Base-by-base conservation (phyloP, 2,888 invertebrate species). In the Ellobium chinense region DNA sequence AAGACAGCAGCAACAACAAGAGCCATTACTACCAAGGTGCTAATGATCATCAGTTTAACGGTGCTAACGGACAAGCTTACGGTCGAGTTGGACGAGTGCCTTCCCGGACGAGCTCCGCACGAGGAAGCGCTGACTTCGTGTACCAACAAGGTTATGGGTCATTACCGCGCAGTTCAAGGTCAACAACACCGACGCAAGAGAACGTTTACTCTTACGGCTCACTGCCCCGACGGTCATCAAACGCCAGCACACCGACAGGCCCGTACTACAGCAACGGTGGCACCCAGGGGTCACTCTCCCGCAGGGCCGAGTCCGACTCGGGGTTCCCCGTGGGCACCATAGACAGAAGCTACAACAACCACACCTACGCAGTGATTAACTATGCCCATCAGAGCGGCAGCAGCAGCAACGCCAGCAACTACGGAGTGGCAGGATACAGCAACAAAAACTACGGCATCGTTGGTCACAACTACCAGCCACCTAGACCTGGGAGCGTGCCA, bases 171-270 rank as follows among this genome's bases (percentile, higher is more conserved):
- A 69, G 69, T 27, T 78, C 78, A 56, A 37, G 46, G 14, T 69
- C 70, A 1, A 60, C 69, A n/a, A 78, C 78, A 21, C 78, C 69
- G 14, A 69, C 78, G 18, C 69, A 58, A 31, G 69, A 78, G 21
- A 77, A 31, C 66, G 29, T n/a, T 14, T 69, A 69, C 60, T 29
- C 31, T 24, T 69, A 60, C 29, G 69, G 60, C 54, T 77, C 69
- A 18, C 27, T 60, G 14, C 39, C 29, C 7, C n/a, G 56, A 2
- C 68, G 62, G 1, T 9, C 39, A 12, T 21, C 39, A 27, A 54
- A 54, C 27, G 31, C 34, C 24, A 3, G 7, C 3, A 29, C 70
- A 34, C 34, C 34, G 4, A 27, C 62, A 2, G 37, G 37, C 14
- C 56, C 36, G 9, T 27, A 31, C 4, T 31, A 54, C 54, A 39